Conservation (phyloP, 2,888 invertebrate genomes). For the Zele albiditarsus region DNA sequence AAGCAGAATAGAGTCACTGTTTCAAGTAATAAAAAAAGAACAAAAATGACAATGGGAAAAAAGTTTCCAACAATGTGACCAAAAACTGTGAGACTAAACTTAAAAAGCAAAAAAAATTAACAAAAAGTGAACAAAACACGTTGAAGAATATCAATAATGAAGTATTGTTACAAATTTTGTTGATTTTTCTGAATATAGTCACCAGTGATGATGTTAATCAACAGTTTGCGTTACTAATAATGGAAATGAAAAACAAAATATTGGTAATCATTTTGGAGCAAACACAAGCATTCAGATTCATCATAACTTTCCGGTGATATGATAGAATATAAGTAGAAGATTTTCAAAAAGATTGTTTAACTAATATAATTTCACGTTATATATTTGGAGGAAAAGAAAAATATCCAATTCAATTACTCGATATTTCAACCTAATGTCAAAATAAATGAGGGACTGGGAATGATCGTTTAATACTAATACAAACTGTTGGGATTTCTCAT, state of each 20-base stretch:
- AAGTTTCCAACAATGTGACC: not conserved
- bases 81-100: conserved; percentile 29
- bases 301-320: conserved; percentile 31
- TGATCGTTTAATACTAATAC: not conserved
- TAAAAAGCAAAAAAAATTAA: not conserved
- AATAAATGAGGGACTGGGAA: not conserved
- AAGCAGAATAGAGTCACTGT: conserved; percentile 4
- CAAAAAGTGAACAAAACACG: conserved; percentile 7
- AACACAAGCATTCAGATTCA: not conserved
- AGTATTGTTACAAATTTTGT: not conserved
- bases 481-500: not conserved
- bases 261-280: not conserved
- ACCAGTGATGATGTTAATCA: not conserved
- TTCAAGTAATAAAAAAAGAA: not conserved
- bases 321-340: conserved; percentile 21
- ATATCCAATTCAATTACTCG: not conserved
- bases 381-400: not conserved
- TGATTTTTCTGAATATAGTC: not conserved
- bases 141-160: not conserved
- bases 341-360: conserved; percentile 6
- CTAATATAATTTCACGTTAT: not conserved
- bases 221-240: conserved; percentile 18
- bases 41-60: not conserved
- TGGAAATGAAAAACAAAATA: conserved; percentile 15
- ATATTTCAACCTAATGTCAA: not conserved